Base-by-base conservation (phyloP, 1,140 invertebrate genomes). In the Plutomurus gul region DNA sequence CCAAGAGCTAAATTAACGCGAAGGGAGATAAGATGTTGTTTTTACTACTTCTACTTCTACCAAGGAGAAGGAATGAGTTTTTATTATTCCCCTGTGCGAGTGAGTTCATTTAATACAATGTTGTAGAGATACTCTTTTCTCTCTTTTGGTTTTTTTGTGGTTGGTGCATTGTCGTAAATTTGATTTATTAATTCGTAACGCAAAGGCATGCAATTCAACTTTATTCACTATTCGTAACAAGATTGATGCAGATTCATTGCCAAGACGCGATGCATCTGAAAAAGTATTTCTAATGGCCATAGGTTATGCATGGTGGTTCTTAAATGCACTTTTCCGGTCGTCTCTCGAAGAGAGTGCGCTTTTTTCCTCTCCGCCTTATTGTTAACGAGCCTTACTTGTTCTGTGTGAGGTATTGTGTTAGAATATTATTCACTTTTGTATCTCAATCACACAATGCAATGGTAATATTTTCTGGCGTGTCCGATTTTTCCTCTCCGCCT, bases 161-260 rank as follows among this genome's bases (percentile, higher is more conserved):
- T 49, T 18, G 46, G 6, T n/a, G 46, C 13, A 49, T 49, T n/a
- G n/a, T n/a, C 46, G 20, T 49, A 49, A 49, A 49, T 43, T 13
- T 49, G 46, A 49, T 49, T 49, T 49, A 49, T 49, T 49, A 49
- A 49, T 49, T 49, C 46, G 46, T 49, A 49, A 49, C 46, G 46
- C 46, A 4, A 18, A 49, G n/a, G 18, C 46, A 49, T 49, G 46
- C 46, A 18, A 18, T 49, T 49, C 46, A 49, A 49, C 46, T 49
- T 49, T 49, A 49, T 49, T n/a, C n/a, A n/a, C n/a, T 49, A 49
- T 49, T 49, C 46, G n/a, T 49, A 49, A 49, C 20, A 49, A 49
- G 46, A 49, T 49, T n/a, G 46, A 49, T 49, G 46, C 46, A n/a
- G n/a, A 43, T 13, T 43, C n/a, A 10, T 43, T 3, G 39, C 39